Base-by-base conservation (phyloP, 1,140 invertebrate genomes). In the Caenorhabditis brenneri region DNA sequence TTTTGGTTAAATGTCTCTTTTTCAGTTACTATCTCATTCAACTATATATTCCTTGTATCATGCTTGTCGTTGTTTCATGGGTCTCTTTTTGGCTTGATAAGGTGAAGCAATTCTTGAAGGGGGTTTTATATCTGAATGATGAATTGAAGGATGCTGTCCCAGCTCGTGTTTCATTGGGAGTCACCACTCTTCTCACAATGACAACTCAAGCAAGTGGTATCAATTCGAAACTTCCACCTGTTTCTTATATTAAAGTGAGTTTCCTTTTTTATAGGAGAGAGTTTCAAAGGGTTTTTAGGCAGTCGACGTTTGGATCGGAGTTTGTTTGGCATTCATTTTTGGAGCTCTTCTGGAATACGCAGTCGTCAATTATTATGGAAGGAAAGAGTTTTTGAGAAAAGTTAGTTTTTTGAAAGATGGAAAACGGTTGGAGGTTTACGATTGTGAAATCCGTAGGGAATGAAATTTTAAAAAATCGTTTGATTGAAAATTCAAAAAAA, bases 1-100 rank as follows among this genome's bases (percentile, higher is more conserved):
- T 19, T 81, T 86, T 89, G 97, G 94, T 19, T 9, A 51, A 0
- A 49, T 5, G 9, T 53, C 19, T 82, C 22, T 29, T 90, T 88
- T 90, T 97, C 94, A 96, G 95, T 93, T 98, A 97, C 94, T 97
- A 98, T 93, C 93, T 98, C 87, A 97, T 97, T 91, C 96, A 97
- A 87, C 84, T 90, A 10, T 91, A 91, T 79, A 88, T 91, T 86
- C 90, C 91, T 12, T 92, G 90, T 84, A 84, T 87, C 22, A 87
- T 89, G 91, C 86, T 91, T 87, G 84, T 97, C 90, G 97, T 97
- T 91, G 96, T 97, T 82, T 96, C 95, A 49, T 97, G 96, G 96
- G 96, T 97, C 80, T 96, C 95, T 81, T 97, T 98, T 93, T 98
- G 96, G 96, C 92, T 97, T 88, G 96, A 98, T 93, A 90, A 91